Base-by-base conservation (phyloP, 2,113 vertebrate species). In the Eira barbara region DNA sequence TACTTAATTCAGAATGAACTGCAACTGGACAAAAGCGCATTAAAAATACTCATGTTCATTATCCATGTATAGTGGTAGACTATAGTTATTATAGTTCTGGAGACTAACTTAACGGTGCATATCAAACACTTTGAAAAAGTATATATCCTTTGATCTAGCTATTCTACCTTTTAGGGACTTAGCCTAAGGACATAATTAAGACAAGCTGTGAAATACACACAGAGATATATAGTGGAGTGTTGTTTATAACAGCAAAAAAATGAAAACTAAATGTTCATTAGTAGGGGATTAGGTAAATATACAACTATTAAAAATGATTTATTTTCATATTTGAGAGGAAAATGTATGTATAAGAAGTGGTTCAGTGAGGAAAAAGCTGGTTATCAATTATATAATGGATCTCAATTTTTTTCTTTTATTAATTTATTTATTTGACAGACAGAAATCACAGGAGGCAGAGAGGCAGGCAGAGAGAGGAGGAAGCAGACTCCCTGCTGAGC, bases 151-250 rank as follows among this genome's bases (percentile, higher is more conserved):
- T 87, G 81, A 91, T 78, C 9, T 67, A 65, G 31, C 21, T 91
- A 73, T 74, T 94, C 45, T 79, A 83, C 25, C 55, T 93, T 42
- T 27, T 73, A 88, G 69, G 18, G 36, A 52, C n/a, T n/a, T 61
- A 91, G 69, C 31, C 74, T 79, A 80, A 94, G 52, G 47, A 92
- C 63, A 84, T 52, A 91, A 76, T 82, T 82, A 95, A 95, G 76
- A 63, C 31, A 93, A 86, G 6, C 9, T 55, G 1, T 18, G 57
- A 92, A 59, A 92, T 7, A 82, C 29, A 82, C 6, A 82, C 2
- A 88, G 36, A 84, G 7, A 89, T 67, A 57, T 89, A 79, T 74
- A 69, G 20, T 80, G 29, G 23, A 85, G n/a, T 78, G 20, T 67
- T 89, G 23, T 31, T 89, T 69, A 2, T 57, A 84, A 89, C 6